Conservation (phyloP, 2,888 invertebrate species). For the Octonoba sinensis region DNA sequence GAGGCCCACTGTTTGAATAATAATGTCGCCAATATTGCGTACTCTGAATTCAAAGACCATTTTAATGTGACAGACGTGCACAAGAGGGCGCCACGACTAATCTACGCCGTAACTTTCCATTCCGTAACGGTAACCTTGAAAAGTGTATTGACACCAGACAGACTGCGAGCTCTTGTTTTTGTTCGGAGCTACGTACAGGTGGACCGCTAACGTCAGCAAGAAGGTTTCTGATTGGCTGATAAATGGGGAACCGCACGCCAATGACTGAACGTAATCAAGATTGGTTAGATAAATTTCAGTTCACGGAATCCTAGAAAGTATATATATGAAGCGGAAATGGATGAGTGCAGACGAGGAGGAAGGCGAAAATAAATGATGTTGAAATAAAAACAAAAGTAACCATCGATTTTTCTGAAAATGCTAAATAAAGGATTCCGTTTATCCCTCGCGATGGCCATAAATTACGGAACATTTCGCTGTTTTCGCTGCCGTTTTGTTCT, state of each 20-base stretch:
- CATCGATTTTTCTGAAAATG: too few relatives aligned
- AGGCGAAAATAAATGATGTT: conserved; percentile 11
- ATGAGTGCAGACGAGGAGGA: conserved; percentile 3
- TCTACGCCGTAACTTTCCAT: not conserved
- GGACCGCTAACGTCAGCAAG: conserved; percentile 58
- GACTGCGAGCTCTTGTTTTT: conserved; percentile 52
- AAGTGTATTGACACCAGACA: conserved; percentile 64
- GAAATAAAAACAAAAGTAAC: conserved; percentile 4
- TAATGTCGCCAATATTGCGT: too few relatives aligned
- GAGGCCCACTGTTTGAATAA: too few relatives aligned
- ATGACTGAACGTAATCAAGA: conserved; percentile 58
- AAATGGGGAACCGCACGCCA: conserved; percentile 55
- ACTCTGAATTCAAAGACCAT: too few relatives aligned
- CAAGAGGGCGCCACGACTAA: conserved; percentile 36
- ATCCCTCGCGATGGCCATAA: too few relatives aligned
- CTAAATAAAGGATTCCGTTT: not conserved
- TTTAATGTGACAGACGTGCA: not conserved
- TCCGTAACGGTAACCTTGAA: conserved; percentile 65
- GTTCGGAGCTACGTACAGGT: conserved; percentile 61
- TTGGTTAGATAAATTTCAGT: conserved; percentile 55
- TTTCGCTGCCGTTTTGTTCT: too few relatives aligned
- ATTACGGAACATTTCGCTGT: too few relatives aligned
- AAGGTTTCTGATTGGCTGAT: conserved; percentile 56
- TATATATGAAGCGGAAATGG: conserved; percentile 36
- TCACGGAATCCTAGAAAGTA: conserved; percentile 23